These are phyloP conservation scores for Clarias macrocephalus DNA, from an alignment of 2,113 vertebrate species.

Conservation along the genomic window DNA sequence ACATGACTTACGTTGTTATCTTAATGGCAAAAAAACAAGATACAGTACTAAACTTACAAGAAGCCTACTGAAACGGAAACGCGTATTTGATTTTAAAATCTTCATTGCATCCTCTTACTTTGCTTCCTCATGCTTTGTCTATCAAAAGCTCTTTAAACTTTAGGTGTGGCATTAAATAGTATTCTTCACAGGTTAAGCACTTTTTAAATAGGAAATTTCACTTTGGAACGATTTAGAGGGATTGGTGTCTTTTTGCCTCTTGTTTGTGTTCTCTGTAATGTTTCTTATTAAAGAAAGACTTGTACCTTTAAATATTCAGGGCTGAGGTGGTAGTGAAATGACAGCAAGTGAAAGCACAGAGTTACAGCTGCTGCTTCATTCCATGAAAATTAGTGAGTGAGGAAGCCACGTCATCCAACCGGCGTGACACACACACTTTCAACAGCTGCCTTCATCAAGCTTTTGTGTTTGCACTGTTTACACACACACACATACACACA, in stretches of 20 bases:
- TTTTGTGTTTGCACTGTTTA: constrained; percentile 33
- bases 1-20: too few species aligned
- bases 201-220: not conserved
- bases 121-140: too few species aligned
- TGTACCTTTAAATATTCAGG: not conserved
- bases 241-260: not conserved
- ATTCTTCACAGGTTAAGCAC: not conserved
- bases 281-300: not conserved
- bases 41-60: not conserved
- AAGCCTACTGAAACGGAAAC: too few species aligned
- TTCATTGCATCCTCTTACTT: too few species aligned
- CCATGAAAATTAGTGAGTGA: constrained; percentile 18
- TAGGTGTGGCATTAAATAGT: not conserved
- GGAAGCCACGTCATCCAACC: constrained; percentile 39
- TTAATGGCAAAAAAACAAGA: not conserved
- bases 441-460: constrained; percentile 32
- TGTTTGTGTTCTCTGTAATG: not conserved
- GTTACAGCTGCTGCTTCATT: not conserved
- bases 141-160: not conserved
- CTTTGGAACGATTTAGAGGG: not conserved
- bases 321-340: not conserved
- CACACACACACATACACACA: not conserved
- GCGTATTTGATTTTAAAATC: too few species aligned
- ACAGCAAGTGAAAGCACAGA: not conserved
- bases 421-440: constrained; percentile 36